Conservation (phyloP, 2,797 vertebrate genomes). For the Rhyacichthys aspro region DNA sequence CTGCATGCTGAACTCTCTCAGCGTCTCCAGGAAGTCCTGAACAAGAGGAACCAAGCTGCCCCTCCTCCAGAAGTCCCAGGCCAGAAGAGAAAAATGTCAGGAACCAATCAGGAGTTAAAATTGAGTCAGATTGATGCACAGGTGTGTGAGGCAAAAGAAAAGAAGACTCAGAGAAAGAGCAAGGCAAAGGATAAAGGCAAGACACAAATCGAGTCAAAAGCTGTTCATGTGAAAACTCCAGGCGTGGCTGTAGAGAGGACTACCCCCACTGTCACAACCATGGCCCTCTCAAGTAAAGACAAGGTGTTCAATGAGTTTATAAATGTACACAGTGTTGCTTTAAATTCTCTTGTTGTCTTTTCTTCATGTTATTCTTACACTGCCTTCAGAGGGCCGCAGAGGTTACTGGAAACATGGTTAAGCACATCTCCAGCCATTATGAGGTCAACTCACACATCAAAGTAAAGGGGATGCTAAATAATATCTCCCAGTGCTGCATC, state of each 20-base stretch:
- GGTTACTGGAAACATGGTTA: constrained; percentile 69
- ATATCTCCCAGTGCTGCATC: constrained; percentile 8
- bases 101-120: constrained; percentile 6
- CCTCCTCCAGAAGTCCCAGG: constrained; percentile 7
- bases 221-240: constrained; percentile 17
- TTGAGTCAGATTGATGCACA: neutral
- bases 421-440: constrained; percentile 75
- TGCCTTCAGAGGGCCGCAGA: constrained; percentile 54
- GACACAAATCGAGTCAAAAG: constrained; percentile 11
- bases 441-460: constrained; percentile 28
- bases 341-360: neutral
- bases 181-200: constrained; percentile 25
- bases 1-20: constrained; percentile 65
- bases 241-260: constrained; percentile 31
- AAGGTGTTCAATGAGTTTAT: constrained; percentile 53
- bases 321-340: no score
- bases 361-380: neutral
- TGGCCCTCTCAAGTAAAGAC: constrained; percentile 43
- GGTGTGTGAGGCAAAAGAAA: constrained; percentile 13
- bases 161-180: constrained; percentile 21
- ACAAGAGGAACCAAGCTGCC: constrained; percentile 40
- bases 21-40: constrained; percentile 63
- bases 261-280: constrained; percentile 3
- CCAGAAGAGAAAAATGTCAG: constrained; percentile 10
- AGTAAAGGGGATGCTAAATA: constrained; percentile 27